Base-by-base conservation (phyloP, 37 sponge, comb jelly and placozoan genomes). In the Dysidea cf. avara region DNA sequence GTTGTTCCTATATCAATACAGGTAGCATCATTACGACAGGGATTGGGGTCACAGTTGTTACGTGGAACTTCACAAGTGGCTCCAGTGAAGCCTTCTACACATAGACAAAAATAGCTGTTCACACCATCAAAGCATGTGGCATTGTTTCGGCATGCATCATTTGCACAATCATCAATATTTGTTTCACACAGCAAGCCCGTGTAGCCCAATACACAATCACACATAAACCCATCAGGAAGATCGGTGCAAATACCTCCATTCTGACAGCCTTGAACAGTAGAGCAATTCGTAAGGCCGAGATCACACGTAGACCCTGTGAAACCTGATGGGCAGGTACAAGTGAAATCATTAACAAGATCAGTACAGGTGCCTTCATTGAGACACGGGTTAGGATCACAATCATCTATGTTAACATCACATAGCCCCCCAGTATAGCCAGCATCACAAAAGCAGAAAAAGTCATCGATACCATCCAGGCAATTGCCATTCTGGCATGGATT, bases 91-190 rank as follows among this genome's bases (percentile, higher is more conserved):
- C n/a, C n/a, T n/a, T n/a, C n/a, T n/a, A n/a, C n/a, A n/a, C n/a
- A n/a, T n/a, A n/a, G n/a, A n/a, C n/a, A n/a, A n/a, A n/a, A n/a
- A n/a, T n/a, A n/a, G n/a, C n/a, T n/a, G n/a, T n/a, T n/a, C 20
- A 79, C 25, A 11, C 22, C 9, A 65, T 89, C 81, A 12, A 39
- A 49, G 69, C 90, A 89, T 35, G 85, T 80, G 17, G 53, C 84
- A 40, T 68, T 49, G 28, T 83, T 74, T 35, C 33, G 3, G 55
- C 90, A 89, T 3, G 81, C 62, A 39, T 53, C 56, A n/a, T 26
- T 24, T n/a, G 39, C n/a, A 29, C 90, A 89, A 31, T 78, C 85
- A 39, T 89, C 70, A 12, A 79, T 85, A 24, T 60, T 67, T 17
- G 16, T n/a, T n/a, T 78, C 79, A 72, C 86, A 85, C 51, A 79